These are phyloP conservation scores for Otis tarda DNA, from an alignment of 2,113 vertebrate genomes.

Conservation along the genomic window DNA sequence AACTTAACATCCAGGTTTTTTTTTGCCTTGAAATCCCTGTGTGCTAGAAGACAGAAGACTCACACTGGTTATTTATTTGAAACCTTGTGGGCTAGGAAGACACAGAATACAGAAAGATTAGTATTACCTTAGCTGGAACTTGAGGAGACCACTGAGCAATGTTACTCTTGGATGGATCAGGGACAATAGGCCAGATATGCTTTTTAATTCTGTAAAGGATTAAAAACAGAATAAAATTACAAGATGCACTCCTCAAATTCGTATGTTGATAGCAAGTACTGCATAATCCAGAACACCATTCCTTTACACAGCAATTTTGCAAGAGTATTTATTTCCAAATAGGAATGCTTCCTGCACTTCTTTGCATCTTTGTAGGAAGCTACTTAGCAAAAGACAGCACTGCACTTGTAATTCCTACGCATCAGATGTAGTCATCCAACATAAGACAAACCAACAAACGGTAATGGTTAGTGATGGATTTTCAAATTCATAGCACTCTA, in stretches of 20 bases:
- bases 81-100: background rate
- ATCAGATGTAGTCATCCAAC: background rate
- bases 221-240: background rate
- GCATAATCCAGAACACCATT: background rate
- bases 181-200: slow-evolving; percentile 92
- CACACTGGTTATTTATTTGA: background rate
- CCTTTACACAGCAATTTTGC: background rate
- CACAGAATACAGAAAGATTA: background rate
- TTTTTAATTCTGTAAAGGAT: slow-evolving; percentile 85
- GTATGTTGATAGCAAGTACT: background rate
- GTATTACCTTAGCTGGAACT: slow-evolving; percentile 83
- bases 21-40: background rate
- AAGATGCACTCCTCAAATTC: background rate
- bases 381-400: background rate
- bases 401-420: background rate
- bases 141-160: slow-evolving; percentile 94
- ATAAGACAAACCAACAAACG: background rate
- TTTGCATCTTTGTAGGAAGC: background rate
- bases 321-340: background rate
- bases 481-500: background rate
- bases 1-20: background rate
- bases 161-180: slow-evolving; percentile 93
- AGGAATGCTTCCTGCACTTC: background rate
- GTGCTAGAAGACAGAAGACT: background rate
- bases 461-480: background rate